phyloP scores from a whole-genome alignment of 2,797 vertebrate genomes.

The Pipistrellus pipistrellus region DNA sequence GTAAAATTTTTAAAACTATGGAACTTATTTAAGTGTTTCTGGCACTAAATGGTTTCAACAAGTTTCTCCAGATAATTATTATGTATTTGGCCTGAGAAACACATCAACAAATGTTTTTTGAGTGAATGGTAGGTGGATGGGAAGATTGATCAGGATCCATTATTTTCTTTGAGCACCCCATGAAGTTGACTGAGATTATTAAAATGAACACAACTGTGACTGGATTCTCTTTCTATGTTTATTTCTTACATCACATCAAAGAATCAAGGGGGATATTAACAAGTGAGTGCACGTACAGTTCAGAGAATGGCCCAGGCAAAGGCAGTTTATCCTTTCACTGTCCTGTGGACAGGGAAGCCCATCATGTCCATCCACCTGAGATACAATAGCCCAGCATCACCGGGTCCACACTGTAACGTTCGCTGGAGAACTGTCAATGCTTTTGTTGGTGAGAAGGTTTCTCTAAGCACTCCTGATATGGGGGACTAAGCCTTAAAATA shows the following conservation, averaged over 20 bases:
- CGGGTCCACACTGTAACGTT: not conserved
- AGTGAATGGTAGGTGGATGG: not conserved
- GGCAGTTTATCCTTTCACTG: not conserved
- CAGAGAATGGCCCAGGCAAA: not conserved
- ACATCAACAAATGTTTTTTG: not conserved
- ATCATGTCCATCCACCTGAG: not conserved
- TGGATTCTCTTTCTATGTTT: not conserved
- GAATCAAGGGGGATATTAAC: not conserved
- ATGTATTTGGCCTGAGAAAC: not conserved
- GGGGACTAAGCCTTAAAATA: not conserved
- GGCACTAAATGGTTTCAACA: not conserved
- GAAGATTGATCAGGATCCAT: not conserved
- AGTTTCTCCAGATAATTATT: not conserved
- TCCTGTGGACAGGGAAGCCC: not conserved
- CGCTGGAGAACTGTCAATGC: not conserved
- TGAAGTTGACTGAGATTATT: not conserved
- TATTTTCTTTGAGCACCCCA: not conserved
- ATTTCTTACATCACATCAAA: constrained; percentile 13
- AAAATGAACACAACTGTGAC: not conserved
- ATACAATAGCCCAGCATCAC: not conserved
- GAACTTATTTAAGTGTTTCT: not conserved
- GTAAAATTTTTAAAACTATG: not conserved
- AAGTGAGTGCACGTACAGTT: not conserved
- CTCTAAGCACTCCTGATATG: not conserved
- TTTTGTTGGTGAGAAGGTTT: constrained; percentile 5